These are phyloP conservation scores for Dasysyrphus albostriatus DNA, from an alignment of 2,888 invertebrate genomes.

Conservation along the genomic window DNA sequence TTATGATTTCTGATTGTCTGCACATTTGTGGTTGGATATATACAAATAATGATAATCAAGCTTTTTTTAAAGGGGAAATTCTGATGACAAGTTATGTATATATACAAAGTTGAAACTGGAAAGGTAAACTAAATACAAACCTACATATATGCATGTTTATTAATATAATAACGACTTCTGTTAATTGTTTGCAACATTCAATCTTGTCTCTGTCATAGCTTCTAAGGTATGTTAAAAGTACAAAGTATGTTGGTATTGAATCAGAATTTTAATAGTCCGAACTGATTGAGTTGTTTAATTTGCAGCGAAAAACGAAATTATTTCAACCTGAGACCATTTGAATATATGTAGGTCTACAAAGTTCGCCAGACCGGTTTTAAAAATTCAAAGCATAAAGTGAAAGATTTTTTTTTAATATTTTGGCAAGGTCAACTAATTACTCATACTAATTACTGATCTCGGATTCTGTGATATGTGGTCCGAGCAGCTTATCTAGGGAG, in stretches of 20 bases:
- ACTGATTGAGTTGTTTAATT: neutral
- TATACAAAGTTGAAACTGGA: neutral
- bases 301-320: too few relatives aligned
- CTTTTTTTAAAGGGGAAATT: constrained; percentile 8
- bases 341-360: too few relatives aligned
- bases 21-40: neutral
- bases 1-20: constrained; percentile 25
- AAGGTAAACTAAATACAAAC: neutral
- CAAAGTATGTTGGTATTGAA: neutral
- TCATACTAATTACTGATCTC: too few relatives aligned
- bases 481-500: too few relatives aligned
- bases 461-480: too few relatives aligned
- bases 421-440: too few relatives aligned
- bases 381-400: too few relatives aligned
- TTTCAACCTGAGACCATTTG: too few relatives aligned
- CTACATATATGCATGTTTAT: neutral
- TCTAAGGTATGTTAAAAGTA: neutral
- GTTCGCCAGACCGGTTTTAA: too few relatives aligned
- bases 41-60: neutral
- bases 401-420: too few relatives aligned
- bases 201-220: neutral
- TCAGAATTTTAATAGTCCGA: neutral
- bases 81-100: neutral
- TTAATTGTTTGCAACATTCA: neutral
- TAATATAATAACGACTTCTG: neutral